Conservation (phyloP, 2,888 invertebrate genomes). For the Drosophila gaucha region DNA sequence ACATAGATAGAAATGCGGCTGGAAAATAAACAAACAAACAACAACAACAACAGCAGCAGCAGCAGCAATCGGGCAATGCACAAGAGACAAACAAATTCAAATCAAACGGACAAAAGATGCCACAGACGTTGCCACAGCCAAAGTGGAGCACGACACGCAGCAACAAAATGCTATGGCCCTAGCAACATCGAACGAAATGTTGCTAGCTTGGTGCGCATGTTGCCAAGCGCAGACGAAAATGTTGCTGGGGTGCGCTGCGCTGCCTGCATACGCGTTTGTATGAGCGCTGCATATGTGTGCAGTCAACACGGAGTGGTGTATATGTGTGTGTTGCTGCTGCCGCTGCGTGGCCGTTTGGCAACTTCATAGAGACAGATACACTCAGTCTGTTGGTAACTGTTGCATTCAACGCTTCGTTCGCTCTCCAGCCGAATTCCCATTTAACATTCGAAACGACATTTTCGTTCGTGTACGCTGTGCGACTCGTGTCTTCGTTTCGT, state of each 20-base stretch:
- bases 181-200: constrained; percentile 43
- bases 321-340: constrained; percentile 43
- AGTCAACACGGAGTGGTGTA: constrained; percentile 14
- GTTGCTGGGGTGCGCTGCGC: constrained; percentile 41
- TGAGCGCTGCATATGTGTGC: constrained; percentile 41
- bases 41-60: constrained; percentile 31
- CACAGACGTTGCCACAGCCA: constrained; percentile 10
- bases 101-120: constrained; percentile 68
- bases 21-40: constrained; percentile 34
- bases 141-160: constrained; percentile 35
- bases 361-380: constrained; percentile 79
- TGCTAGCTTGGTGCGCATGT: constrained; percentile 59
- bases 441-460: constrained; percentile 11
- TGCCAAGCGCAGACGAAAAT: constrained; percentile 36
- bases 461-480: constrained; percentile 16
- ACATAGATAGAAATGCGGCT: constrained; percentile 65
- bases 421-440: constrained; percentile 56
- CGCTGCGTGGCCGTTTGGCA: constrained; percentile 81
- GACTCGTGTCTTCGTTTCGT: constrained; percentile 14
- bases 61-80: constrained; percentile 48
- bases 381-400: constrained; percentile 85
- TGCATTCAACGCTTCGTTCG: constrained; percentile 83
- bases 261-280: constrained; percentile 11
- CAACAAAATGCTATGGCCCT: constrained; percentile 5
- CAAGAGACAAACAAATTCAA: constrained; percentile 76